phyloP scores from a whole-genome alignment of 2,888 invertebrate species.

The Drosophila formosana region DNA sequence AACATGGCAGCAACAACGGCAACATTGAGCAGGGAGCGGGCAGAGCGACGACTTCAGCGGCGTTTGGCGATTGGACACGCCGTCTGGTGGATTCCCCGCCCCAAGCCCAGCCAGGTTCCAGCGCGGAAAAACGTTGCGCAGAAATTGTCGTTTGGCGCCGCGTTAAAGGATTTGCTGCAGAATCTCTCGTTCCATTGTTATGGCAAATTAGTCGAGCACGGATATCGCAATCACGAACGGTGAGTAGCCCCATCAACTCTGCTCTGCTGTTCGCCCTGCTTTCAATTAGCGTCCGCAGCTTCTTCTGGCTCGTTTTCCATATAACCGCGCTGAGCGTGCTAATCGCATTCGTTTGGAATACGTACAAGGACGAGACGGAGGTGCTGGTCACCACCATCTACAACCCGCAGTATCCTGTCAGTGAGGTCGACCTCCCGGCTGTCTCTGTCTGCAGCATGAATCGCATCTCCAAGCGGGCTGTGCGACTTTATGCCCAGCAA shows the following conservation, averaged over 20 bases:
- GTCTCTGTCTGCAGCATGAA: constrained; percentile 88
- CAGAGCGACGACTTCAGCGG: constrained; percentile 1
- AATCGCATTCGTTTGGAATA: constrained; percentile 74
- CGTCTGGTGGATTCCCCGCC: constrained; percentile 79
- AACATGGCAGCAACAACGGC: constrained; percentile 41
- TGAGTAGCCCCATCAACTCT: constrained; percentile 51
- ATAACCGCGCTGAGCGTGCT: constrained; percentile 73
- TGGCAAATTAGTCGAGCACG: constrained; percentile 81
- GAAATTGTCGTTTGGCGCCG: constrained; percentile 71
- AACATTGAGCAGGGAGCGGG: constrained; percentile 11
- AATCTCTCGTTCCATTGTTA: constrained; percentile 84
- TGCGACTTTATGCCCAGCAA: constrained; percentile 80
- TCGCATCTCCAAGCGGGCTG: constrained; percentile 85
- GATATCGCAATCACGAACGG: constrained; percentile 76
- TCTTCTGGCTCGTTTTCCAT: constrained; percentile 82
- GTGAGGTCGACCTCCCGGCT: constrained; percentile 87
- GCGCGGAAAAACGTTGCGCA: constrained; percentile 41
- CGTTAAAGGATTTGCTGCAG: constrained; percentile 80
- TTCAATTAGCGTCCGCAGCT: constrained; percentile 74
- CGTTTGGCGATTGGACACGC: constrained; percentile 75
- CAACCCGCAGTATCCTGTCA: constrained; percentile 85
- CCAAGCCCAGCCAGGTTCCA: constrained; percentile 1
- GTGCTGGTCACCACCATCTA: constrained; percentile 72
- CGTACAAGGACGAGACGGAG: constrained; percentile 57
- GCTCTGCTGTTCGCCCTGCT: constrained; percentile 5